phyloP scores from a whole-genome alignment of 2,113 vertebrate genomes.

The Opisthocomus hoazin region DNA sequence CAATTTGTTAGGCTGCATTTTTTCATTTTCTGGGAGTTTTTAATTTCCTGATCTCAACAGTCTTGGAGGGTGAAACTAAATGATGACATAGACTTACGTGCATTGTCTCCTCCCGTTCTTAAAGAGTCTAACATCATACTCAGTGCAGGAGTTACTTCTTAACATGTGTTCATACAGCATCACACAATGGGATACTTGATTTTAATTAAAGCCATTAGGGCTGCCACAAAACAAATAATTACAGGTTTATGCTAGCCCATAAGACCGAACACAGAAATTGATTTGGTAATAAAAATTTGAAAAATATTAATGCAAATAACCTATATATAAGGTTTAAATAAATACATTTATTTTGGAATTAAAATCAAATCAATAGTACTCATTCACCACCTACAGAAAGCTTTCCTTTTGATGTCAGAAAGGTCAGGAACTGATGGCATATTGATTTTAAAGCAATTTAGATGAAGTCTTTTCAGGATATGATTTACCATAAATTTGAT shows the following conservation, averaged over 20 bases:
- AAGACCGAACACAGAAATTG: not conserved
- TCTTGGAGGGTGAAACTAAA: not conserved
- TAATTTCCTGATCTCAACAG: not conserved
- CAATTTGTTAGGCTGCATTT: not conserved
- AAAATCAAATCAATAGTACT: slow-evolving; percentile 1
- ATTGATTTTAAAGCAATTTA: slow-evolving; percentile 27
- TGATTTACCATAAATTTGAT: not conserved
- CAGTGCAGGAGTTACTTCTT: not conserved
- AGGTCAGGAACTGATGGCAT: not conserved
- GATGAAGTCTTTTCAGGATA: not conserved
- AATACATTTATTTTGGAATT: not conserved
- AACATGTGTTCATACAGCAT: not conserved
- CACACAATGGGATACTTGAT: not conserved
- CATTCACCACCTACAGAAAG: not conserved
- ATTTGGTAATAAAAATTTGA: not conserved
- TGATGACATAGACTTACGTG: not conserved
- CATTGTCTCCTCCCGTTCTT: not conserved
- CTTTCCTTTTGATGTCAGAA: not conserved
- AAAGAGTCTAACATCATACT: not conserved
- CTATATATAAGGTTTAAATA: not conserved
- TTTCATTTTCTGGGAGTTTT: not conserved
- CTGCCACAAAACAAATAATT: not conserved
- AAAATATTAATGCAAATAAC: not conserved
- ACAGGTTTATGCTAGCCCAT: not conserved
- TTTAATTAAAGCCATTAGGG: not conserved